Evolutionary conservation across 2,888 invertebrate genomes (phyloP), one percentile per base, ranked within the genome.

Genomic region (Elegia similella): DNA sequence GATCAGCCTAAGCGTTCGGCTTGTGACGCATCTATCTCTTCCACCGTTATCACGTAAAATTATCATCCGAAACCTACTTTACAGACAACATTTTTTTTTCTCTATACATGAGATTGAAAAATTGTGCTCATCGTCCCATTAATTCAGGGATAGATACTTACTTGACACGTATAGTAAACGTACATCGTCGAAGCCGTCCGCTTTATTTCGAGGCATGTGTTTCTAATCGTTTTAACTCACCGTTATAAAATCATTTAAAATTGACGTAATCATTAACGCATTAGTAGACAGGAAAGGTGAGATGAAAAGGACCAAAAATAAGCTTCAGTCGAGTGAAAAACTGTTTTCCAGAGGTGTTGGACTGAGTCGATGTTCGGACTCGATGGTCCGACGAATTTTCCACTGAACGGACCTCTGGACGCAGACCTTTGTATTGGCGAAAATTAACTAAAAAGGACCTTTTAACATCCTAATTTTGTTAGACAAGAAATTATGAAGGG

Each of bases 301-400:
- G 85, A 90, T 90, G 86, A 90, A 89, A 89, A 91, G 90, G 76
- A 80, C 86, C 86, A 76, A 90, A 90, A 91, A 90, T 89, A 86
- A 86, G 76, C 84, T 85, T 75, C 87, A 86, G 69, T 77, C 79
- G 80, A 80, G 87, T 88, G 90, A 86, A 80, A 88, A 85, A 82
- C 77, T 75, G 84, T 86, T 90, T 88, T 91, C 85, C 85, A 85
- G 88, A 90, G 90, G 90, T 87, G 90, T 88, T 86, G 80, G 84
- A 82, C 84, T 81, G 85, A 86, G 79, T 85, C 82, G 82, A 76
- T 80, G 82, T 76, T 82, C 81, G 83, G 80, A 88, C 82, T 86
- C 86, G 86, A 76, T 86, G 88, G 88, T 80, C 87, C 88, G 85
- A 75, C 86, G 83, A 86, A 89, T 88, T 91, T 91, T 90, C 91